A percentile compares a stretch with the other conserved stretches of the same genome.
phyloP scores from a whole-genome alignment of 1,140 invertebrate genomes.

The Sarcophaga bullata region DNA sequence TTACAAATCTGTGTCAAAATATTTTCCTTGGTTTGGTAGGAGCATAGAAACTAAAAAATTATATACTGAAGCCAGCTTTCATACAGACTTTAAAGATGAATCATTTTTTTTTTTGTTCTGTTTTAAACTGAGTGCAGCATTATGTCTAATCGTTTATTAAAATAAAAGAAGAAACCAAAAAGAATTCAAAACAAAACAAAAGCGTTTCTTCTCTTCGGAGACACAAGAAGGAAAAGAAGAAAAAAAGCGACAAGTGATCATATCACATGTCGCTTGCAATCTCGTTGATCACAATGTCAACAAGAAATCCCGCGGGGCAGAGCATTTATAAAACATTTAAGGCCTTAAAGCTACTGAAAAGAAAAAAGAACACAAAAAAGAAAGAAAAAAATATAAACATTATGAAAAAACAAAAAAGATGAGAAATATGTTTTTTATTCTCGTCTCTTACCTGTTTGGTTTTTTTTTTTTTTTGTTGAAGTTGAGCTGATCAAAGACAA shows the following conservation, averaged over 20 bases:
- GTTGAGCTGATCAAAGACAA: constrained; percentile 15
- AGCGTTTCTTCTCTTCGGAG: constrained; percentile 14
- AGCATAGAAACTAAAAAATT: constrained; percentile 31
- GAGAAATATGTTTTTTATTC: constrained; percentile 12
- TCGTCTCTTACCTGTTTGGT: neutral
- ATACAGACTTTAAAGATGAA: constrained; percentile 40
- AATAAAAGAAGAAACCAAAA: constrained; percentile 35
- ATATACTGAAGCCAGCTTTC: constrained; percentile 46
- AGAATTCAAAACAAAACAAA: constrained; percentile 47
- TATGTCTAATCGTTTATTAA: constrained; percentile 39
- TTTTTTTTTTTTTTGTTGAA: neutral
- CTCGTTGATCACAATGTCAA: constrained; percentile 65
- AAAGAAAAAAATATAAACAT: constrained; percentile 48
- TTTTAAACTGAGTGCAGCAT: constrained; percentile 28
- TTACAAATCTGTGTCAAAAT: constrained; percentile 64
- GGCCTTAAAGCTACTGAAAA: constrained; percentile 53
- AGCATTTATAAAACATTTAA: constrained; percentile 65
- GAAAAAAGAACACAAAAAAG: constrained; percentile 55
- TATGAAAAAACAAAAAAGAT: constrained; percentile 18
- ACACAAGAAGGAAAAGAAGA: neutral
- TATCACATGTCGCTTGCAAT: constrained; percentile 61
- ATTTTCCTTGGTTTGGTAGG: constrained; percentile 49
- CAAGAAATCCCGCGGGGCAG: constrained; percentile 63
- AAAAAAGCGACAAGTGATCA: constrained; percentile 63
- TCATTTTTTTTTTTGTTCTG: neutral